A percentile compares a stretch with the other conserved stretches of the same genome.
These are phyloP conservation scores for Sicus ferrugineus DNA, from an alignment of 2,888 invertebrate species.

Conservation along the genomic window DNA sequence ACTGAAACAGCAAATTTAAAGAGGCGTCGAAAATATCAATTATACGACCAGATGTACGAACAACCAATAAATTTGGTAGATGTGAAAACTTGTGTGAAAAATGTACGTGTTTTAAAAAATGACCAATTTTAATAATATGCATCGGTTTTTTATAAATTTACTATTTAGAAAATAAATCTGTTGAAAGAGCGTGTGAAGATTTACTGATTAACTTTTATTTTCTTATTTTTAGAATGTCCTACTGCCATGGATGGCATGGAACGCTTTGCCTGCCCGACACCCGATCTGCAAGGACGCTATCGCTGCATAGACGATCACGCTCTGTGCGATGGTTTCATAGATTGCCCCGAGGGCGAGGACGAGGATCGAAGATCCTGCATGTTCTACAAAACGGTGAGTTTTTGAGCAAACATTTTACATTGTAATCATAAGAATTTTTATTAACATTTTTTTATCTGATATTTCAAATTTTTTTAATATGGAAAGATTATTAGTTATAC, in stretches of 20 bases:
- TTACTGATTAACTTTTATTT: slow-evolving; percentile 23
- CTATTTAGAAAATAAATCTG: too few species aligned
- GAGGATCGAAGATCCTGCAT: slow-evolving; percentile 93
- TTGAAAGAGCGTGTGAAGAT: too few species aligned
- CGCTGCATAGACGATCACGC: slow-evolving; percentile 96
- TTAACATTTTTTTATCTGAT: neutral
- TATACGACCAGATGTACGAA: too few species aligned
- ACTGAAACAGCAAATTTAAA: too few species aligned
- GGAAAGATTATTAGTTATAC: neutral
- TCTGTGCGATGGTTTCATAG: slow-evolving; percentile 92
- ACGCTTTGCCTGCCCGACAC: slow-evolving; percentile 91
- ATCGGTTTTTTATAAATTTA: too few species aligned
- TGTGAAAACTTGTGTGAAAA: too few species aligned
- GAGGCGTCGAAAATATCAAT: too few species aligned
- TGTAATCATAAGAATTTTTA: neutral
- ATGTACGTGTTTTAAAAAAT: too few species aligned
- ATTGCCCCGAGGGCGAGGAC: slow-evolving; percentile 92
- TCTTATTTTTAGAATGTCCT: slow-evolving; percentile 80
- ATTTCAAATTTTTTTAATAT: neutral
- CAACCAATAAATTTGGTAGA: too few species aligned
- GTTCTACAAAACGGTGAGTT: slow-evolving; percentile 94
- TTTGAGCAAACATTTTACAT: neutral
- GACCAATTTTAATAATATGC: too few species aligned
- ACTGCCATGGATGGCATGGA: slow-evolving; percentile 94
- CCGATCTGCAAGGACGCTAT: slow-evolving; percentile 89